Evolutionary conservation across 2,113 vertebrate species (phyloP).

Genomic region (Circaetus gallicus): DNA sequence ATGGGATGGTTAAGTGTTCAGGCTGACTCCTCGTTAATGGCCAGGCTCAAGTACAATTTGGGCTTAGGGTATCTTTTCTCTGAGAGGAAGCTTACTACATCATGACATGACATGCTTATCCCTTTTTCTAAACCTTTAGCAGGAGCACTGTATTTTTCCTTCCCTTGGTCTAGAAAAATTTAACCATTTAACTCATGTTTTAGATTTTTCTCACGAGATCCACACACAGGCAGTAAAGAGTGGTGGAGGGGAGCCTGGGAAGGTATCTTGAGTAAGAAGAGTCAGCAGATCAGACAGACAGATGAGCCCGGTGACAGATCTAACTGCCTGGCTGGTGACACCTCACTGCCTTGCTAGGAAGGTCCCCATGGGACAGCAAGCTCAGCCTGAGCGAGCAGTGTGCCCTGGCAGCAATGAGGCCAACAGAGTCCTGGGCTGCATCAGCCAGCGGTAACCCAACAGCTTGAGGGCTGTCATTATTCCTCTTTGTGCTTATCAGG

Average conservation of each 20-base stretch:
- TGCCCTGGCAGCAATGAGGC: not conserved
- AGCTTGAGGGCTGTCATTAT: not conserved
- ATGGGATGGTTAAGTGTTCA: not conserved
- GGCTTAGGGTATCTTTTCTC: not conserved
- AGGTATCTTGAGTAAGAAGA: not conserved
- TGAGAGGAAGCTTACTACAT: not conserved
- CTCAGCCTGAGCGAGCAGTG: not conserved
- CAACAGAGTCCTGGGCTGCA: not conserved
- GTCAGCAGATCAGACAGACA: not conserved
- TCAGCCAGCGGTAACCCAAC: not conserved
- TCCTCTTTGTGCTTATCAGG: not conserved
- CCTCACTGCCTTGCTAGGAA: not conserved
- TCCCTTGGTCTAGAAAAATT: not conserved
- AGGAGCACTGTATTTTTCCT: not conserved
- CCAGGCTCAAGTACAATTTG: not conserved
- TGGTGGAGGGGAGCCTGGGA: not conserved
- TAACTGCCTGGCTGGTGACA: not conserved
- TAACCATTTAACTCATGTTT: not conserved
- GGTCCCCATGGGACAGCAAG: not conserved
- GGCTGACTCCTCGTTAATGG: not conserved
- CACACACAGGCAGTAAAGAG: not conserved
- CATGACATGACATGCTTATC: not conserved
- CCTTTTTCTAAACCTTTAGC: not conserved
- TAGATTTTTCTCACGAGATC: not conserved
- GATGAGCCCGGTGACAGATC: not conserved